These are phyloP conservation scores for Prochilodus magdalenae DNA, from an alignment of 2,113 vertebrate species.

Conservation along the genomic window DNA sequence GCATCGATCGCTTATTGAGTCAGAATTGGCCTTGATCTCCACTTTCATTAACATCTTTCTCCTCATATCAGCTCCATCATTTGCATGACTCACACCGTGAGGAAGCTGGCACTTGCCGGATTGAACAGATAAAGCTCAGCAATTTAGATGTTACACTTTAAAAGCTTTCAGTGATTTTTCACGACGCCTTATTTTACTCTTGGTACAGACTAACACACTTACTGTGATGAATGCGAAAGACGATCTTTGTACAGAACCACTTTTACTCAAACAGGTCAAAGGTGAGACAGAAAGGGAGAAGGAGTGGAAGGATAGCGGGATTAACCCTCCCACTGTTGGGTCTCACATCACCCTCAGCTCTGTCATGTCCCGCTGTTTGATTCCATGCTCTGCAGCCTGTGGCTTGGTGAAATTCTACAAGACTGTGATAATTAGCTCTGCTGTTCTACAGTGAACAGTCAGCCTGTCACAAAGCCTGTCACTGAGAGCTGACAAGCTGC, in stretches of 20 bases:
- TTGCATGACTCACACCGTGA: slow-evolving; percentile 19
- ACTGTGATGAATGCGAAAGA: slow-evolving; percentile 1
- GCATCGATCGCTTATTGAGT: slow-evolving; percentile 39
- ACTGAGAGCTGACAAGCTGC: background rate
- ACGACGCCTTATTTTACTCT: background rate
- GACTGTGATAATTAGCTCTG: background rate
- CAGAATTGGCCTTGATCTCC: slow-evolving; percentile 26
- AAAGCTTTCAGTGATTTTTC: slow-evolving; percentile 35
- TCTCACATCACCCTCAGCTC: background rate
- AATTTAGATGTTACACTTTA: slow-evolving; percentile 18
- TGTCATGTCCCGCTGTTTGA: background rate
- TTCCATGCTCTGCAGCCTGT: background rate
- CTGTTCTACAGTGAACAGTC: background rate
- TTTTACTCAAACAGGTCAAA: slow-evolving; percentile 12
- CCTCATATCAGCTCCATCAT: slow-evolving; percentile 19
- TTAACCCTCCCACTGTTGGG: background rate
- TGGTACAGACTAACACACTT: background rate
- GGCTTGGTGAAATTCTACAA: background rate
- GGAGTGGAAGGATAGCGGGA: slow-evolving; percentile 40
- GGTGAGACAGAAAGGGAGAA: background rate
- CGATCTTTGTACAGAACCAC: background rate
- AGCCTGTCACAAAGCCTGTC: background rate
- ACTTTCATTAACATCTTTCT: slow-evolving; percentile 16
- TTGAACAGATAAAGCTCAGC: background rate
- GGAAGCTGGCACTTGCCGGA: background rate